Percentiles rank a stretch among this genome's conserved stretches.
Conservation (phyloP, 1,140 invertebrate genomes). For the Ostrea denselamellosa region DNA sequence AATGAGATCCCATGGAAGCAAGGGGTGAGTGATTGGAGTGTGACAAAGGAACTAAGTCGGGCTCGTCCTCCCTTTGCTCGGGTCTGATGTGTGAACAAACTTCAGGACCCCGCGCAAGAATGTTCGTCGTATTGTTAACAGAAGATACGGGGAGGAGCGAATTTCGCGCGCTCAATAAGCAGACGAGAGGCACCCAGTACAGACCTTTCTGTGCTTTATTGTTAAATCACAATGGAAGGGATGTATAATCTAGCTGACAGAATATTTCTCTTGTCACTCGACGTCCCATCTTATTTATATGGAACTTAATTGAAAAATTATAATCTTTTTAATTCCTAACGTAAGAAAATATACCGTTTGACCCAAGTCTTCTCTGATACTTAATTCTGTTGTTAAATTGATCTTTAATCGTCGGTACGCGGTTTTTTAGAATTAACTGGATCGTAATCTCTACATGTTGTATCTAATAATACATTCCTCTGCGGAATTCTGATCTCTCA, state of each 20-base stretch:
- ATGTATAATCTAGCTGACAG: slow-evolving; percentile 15
- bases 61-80: background rate
- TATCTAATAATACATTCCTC: slow-evolving; percentile 28
- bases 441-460: slow-evolving; percentile 9
- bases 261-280: slow-evolving; percentile 17
- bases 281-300: slow-evolving; percentile 32
- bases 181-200: slow-evolving; percentile 30
- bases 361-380: slow-evolving; percentile 19
- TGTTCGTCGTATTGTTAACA: slow-evolving; percentile 8
- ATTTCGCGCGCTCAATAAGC: slow-evolving; percentile 29
- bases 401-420: slow-evolving; percentile 12
- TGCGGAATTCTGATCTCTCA: background rate
- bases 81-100: slow-evolving; percentile 2
- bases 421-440: slow-evolving; percentile 2
- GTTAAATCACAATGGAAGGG: background rate
- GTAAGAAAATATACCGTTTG: slow-evolving; percentile 38
- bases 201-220: background rate
- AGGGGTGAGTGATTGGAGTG: background rate
- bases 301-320: slow-evolving; percentile 40
- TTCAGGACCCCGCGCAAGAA: slow-evolving; percentile 22
- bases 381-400: slow-evolving; percentile 32
- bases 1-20: background rate
- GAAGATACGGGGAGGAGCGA: slow-evolving; percentile 33
- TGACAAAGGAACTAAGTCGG: slow-evolving; percentile 21
- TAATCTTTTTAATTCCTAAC: slow-evolving; percentile 39